Base-by-base conservation (phyloP, 2,888 invertebrate genomes). In the Cremastinae sp. region DNA sequence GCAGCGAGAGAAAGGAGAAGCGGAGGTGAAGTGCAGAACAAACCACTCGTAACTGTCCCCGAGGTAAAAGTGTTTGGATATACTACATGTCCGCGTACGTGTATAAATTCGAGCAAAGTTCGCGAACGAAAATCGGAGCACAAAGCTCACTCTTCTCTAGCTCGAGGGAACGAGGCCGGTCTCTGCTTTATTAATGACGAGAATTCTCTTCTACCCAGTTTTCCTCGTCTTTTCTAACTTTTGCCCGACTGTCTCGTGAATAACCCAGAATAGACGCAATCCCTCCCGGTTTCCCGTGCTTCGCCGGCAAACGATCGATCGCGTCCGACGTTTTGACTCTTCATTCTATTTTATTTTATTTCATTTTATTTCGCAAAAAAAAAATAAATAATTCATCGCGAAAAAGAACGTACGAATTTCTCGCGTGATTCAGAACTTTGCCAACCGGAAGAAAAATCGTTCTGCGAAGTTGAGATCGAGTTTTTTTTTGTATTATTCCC, bases 181-280 rank as follows among this genome's bases (percentile, higher is more conserved):
- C 79, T 77, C 77, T 81, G 80, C 79, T 81, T 81, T 80, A 80
- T 82, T 78, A 78, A 79, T 74, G 79, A 75, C 65, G 76, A 73
- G 62, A 68, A 68, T 70, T 72, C 62, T 76, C 59, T 53, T 59
- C 41, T 16, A 38, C 69, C 64, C 69, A 65, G 54, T 64, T 69
- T 68, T 69, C 56, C 72, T 28, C 70, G 69, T 73, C 53, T 59
- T 58, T 58, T 62, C 54, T 53, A 68, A 43, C 59, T 61, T 53
- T 38, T 45, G 62, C 64, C 59, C 16, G 41, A 34, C 43, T 45
- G 58, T 34, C 51, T 54, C 71, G 16, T 53, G 68, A 47, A 49
- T 45, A 53, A 73, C 74, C 68, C 34, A 66, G 78, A 78, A 71
- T 78, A 76, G 78, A 75, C 72, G 75, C 75, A 51, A 59, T 59